Evolutionary conservation across 2,888 invertebrate genomes (phyloP).

Genomic region (Xestoiulus laeticollis): DNA sequence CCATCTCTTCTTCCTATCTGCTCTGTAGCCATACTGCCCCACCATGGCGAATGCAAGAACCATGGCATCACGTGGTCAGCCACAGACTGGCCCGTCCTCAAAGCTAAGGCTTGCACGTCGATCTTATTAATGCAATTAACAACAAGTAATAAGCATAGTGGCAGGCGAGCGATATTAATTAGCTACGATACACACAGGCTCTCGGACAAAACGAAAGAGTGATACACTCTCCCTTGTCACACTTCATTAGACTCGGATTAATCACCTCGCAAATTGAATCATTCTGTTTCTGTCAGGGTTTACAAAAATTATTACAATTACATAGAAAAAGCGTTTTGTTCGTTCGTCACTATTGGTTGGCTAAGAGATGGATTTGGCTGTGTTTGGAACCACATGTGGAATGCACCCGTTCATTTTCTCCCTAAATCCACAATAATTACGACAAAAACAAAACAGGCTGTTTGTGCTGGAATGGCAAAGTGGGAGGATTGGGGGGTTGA

Average conservation of each 20-base stretch:
- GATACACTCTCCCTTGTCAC: slow-evolving; percentile 27
- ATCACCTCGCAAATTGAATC: slow-evolving; percentile 9
- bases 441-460: slow-evolving; percentile 1
- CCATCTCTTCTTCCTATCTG: background rate
- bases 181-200: background rate
- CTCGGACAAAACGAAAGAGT: slow-evolving; percentile 21
- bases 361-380: background rate
- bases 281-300: background rate
- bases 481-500: background rate
- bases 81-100: background rate
- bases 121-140: slow-evolving; percentile 10
- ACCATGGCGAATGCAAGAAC: background rate
- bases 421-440: background rate
- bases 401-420: slow-evolving; percentile 7
- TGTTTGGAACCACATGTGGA: background rate
- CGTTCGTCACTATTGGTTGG: background rate
- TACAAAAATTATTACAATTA: slow-evolving; percentile 39
- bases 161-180: slow-evolving; percentile 25
- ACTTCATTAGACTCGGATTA: background rate
- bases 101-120: background rate
- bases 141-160: slow-evolving; percentile 35
- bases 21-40: background rate
- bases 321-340: slow-evolving; percentile 19
- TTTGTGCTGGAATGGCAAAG: slow-evolving; percentile 22
- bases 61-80: background rate